phyloP scores from a whole-genome alignment of 2,797 vertebrate genomes.

The Crocidura indochinensis region DNA sequence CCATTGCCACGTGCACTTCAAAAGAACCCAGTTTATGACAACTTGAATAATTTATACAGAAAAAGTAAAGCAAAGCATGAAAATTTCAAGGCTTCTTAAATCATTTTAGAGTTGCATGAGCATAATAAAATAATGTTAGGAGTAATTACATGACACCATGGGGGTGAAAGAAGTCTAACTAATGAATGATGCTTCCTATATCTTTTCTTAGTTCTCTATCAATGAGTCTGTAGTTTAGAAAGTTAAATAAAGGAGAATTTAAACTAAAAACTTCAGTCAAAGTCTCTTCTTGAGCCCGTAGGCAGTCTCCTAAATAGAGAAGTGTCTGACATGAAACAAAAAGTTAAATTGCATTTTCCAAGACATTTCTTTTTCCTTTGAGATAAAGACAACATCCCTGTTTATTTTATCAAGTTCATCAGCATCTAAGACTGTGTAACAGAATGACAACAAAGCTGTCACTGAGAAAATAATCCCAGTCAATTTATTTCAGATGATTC shows the following conservation, averaged over 20 bases:
- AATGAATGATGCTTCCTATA: conserved; percentile 81
- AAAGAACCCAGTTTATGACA: conserved; percentile 78
- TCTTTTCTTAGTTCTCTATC: conserved; percentile 81
- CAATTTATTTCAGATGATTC: conserved; percentile 86
- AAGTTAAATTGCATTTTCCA: conserved; percentile 73
- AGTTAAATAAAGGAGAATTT: conserved; percentile 84
- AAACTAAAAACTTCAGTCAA: conserved; percentile 73
- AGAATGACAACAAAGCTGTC: conserved; percentile 82
- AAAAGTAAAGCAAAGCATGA: conserved; percentile 84
- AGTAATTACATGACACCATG: conserved; percentile 86
- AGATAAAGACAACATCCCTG: conserved; percentile 64
- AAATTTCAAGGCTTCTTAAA: conserved; percentile 81
- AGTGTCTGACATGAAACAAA: conserved; percentile 66
- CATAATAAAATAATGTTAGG: conserved; percentile 88
- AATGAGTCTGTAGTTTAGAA: conserved; percentile 84
- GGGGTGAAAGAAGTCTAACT: conserved; percentile 82
- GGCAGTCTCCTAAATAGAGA: conserved; percentile 69
- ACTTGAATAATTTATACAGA: conserved; percentile 81
- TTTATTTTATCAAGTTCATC: conserved; percentile 81
- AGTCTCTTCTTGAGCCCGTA: conserved; percentile 79
- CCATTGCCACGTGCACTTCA: conserved; percentile 66
- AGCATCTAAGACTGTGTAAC: conserved; percentile 77
- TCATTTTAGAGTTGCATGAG: conserved; percentile 84
- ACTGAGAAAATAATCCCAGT: conserved; percentile 86
- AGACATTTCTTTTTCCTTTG: conserved; percentile 71